phyloP scores from a whole-genome alignment of 1,140 invertebrate genomes.

The Pogonomyrmex barbatus region DNA sequence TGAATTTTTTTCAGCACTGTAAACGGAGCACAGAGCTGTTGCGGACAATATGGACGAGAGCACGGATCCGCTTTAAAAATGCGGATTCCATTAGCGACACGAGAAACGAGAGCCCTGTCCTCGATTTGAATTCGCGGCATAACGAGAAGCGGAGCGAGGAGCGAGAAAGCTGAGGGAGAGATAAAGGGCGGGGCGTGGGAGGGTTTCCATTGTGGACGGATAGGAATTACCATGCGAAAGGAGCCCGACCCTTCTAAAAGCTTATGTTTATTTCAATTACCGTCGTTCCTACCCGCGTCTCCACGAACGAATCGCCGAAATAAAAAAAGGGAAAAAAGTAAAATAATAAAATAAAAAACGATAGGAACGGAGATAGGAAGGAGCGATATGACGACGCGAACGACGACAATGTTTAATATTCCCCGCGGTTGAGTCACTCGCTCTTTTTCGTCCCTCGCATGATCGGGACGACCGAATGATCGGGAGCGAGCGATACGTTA shows the following conservation, averaged over 20 bases:
- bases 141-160: slow-evolving; percentile 51
- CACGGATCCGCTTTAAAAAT: slow-evolving; percentile 22
- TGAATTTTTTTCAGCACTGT: slow-evolving; percentile 24
- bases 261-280: slow-evolving; percentile 84
- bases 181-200: slow-evolving; percentile 67
- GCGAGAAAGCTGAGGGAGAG: slow-evolving; percentile 64
- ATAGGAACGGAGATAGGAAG: background rate
- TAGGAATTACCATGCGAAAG: slow-evolving; percentile 81
- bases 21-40: slow-evolving; percentile 21
- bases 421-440: background rate
- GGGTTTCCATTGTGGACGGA: slow-evolving; percentile 42
- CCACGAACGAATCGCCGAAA: slow-evolving; percentile 61
- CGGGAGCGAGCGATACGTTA: slow-evolving; percentile 19
- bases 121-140: slow-evolving; percentile 48
- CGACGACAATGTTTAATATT: slow-evolving; percentile 41
- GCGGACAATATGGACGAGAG: slow-evolving; percentile 28
- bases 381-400: slow-evolving; percentile 6
- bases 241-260: slow-evolving; percentile 76
- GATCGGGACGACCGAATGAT: background rate
- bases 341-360: slow-evolving; percentile 23
- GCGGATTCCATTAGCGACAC: slow-evolving; percentile 21
- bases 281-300: slow-evolving; percentile 71
- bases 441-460: slow-evolving; percentile 18
- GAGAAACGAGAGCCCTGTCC: background rate
- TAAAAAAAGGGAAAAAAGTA: slow-evolving; percentile 41